Evolutionary conservation across 2,888 invertebrate genomes (phyloP).

Genomic region (Spisula solida): DNA sequence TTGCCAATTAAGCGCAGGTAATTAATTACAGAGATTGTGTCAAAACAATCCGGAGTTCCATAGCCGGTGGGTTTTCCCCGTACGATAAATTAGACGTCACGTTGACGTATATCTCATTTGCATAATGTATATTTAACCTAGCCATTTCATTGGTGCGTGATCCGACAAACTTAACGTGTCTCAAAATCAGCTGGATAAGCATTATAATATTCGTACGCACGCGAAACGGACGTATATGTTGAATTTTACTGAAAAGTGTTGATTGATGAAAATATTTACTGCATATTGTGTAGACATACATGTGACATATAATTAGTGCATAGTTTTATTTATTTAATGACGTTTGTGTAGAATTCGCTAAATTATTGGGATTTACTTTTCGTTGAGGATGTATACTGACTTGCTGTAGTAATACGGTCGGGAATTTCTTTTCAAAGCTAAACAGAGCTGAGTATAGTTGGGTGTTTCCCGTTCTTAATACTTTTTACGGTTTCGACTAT

Average conservation of each 20-base stretch:
- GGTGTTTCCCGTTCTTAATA: conserved; percentile 64
- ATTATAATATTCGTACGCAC: conserved; percentile 73
- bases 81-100: conserved; percentile 65
- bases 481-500: conserved; percentile 77
- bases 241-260: background rate
- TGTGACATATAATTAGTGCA: background rate
- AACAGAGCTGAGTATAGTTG: conserved; percentile 70
- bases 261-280: background rate
- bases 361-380: conserved; percentile 65
- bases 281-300: background rate
- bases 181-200: conserved; percentile 65
- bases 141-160: conserved; percentile 69
- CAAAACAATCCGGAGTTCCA: conserved; percentile 14
- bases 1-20: background rate
- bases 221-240: conserved; percentile 9
- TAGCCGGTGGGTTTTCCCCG: conserved; percentile 51
- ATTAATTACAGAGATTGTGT: background rate
- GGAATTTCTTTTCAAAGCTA: conserved; percentile 71
- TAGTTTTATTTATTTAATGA: background rate
- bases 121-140: conserved; percentile 62
- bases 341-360: background rate
- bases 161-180: conserved; percentile 71
- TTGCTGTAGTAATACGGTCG: conserved; percentile 62
- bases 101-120: conserved; percentile 66
- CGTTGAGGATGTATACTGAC: conserved; percentile 26